These are phyloP conservation scores for Tetragonula clypearis DNA, from an alignment of 1,140 invertebrate species.

Conservation along the genomic window DNA sequence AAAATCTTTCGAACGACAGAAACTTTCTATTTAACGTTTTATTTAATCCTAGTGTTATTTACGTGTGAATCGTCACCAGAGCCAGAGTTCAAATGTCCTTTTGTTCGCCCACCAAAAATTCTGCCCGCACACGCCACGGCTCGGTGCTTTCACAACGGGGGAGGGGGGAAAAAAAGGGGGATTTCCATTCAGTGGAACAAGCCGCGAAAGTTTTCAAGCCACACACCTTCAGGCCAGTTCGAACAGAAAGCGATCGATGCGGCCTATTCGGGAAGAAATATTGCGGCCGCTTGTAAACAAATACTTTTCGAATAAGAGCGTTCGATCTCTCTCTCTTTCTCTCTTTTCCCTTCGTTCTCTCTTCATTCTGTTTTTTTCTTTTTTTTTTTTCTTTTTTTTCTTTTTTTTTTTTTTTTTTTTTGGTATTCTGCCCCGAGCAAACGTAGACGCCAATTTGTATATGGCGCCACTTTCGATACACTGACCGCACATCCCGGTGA, in stretches of 20 bases:
- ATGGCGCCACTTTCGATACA: conserved; percentile 36
- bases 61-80: no score
- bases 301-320: conserved; percentile 56
- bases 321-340: not conserved
- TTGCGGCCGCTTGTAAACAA: conserved; percentile 56
- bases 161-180: no score
- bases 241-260: conserved; percentile 43
- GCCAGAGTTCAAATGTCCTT: no score
- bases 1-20: no score
- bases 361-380: not conserved
- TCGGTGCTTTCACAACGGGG: no score
- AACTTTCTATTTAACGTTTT: no score
- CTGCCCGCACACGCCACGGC: no score
- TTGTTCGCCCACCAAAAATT: no score
- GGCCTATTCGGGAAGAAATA: conserved; percentile 41
- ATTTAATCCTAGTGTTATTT: no score
- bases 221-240: no score
- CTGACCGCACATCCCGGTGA: not conserved
- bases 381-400: not conserved
- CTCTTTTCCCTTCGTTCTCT: not conserved
- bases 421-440: not conserved
- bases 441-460: conserved; percentile 44
- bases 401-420: not conserved
- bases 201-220: not conserved
- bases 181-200: no score